A percentile compares a stretch with the other conserved stretches of the same genome.
Conservation (phyloP, 2,888 invertebrate genomes). For the Pollenia amentaria region DNA sequence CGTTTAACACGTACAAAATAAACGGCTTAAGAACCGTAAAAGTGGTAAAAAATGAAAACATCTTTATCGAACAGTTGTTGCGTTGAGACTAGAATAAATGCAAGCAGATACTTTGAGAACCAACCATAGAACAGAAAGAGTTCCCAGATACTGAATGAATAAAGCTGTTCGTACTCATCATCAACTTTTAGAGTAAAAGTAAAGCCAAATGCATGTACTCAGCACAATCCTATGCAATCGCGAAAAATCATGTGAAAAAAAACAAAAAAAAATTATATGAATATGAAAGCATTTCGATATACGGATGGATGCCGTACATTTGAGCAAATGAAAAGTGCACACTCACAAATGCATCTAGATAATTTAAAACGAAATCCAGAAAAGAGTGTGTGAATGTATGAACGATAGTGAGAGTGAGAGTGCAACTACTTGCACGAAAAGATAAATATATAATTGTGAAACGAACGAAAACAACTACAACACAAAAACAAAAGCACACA, state of each 20-base stretch:
- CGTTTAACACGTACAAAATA: neutral
- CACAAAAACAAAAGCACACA: conserved; percentile 18
- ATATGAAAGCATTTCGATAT: conserved; percentile 55
- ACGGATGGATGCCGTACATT: conserved; percentile 45
- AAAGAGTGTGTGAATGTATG: conserved; percentile 27
- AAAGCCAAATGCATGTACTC: neutral
- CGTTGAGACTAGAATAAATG: conserved; percentile 47
- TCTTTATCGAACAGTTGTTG: conserved; percentile 43
- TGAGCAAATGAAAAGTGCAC: conserved; percentile 52
- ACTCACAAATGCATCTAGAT: conserved; percentile 59
- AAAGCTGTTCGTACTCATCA: conserved; percentile 41
- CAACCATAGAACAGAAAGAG: conserved; percentile 32
- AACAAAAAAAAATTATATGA: conserved; percentile 1
- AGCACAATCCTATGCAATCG: conserved; percentile 13
- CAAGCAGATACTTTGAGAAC: conserved; percentile 33
- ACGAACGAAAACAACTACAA: conserved; percentile 37
- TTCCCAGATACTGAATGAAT: neutral
- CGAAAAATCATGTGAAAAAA: conserved; percentile 28
- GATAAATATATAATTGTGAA: conserved; percentile 60
- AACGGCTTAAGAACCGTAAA: conserved; percentile 2
- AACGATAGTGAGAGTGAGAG: conserved; percentile 58
- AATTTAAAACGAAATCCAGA: conserved; percentile 59
- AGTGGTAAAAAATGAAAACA: conserved; percentile 3
- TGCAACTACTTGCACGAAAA: conserved; percentile 42
- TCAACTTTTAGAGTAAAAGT: conserved; percentile 24